Evolutionary conservation across 2,888 invertebrate genomes (phyloP).

Genomic region (Strigamia transsilvanica): DNA sequence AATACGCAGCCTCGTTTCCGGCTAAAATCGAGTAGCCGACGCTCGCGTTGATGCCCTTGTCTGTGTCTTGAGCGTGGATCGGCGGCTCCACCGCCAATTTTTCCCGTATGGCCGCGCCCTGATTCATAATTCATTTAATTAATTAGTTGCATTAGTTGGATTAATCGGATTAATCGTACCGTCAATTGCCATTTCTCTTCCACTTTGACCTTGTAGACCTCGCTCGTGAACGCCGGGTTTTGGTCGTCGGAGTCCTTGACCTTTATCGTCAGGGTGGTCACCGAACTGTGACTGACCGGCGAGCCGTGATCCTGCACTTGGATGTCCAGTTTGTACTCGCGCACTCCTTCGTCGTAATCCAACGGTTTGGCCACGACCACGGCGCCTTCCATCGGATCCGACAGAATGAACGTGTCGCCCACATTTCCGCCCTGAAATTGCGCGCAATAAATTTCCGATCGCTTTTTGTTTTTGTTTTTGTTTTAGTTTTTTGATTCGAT

Average conservation of each 20-base stretch:
- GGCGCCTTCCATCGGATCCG: conserved; percentile 60
- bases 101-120: conserved; percentile 78
- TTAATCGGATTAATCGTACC: conserved; percentile 65
- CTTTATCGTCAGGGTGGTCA: conserved; percentile 75
- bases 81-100: conserved; percentile 75
- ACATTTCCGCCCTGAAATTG: conserved; percentile 59
- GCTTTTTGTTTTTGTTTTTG: background rate
- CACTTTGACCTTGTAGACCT: conserved; percentile 80
- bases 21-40: conserved; percentile 81
- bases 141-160: background rate
- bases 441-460: background rate
- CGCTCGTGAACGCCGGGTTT: conserved; percentile 80
- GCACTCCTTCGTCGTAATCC: conserved; percentile 83
- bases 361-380: conserved; percentile 77
- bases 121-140: conserved; percentile 54
- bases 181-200: conserved; percentile 83
- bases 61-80: conserved; percentile 82
- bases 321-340: conserved; percentile 76
- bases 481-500: background rate
- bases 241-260: conserved; percentile 83
- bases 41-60: conserved; percentile 76
- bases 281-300: conserved; percentile 75
- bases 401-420: conserved; percentile 60
- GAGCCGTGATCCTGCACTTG: conserved; percentile 86
- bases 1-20: conserved; percentile 78